Percentiles rank a stretch among this genome's conserved stretches.
Conservation (phyloP, 1,140 invertebrate genomes). For the Papilio polytes region DNA sequence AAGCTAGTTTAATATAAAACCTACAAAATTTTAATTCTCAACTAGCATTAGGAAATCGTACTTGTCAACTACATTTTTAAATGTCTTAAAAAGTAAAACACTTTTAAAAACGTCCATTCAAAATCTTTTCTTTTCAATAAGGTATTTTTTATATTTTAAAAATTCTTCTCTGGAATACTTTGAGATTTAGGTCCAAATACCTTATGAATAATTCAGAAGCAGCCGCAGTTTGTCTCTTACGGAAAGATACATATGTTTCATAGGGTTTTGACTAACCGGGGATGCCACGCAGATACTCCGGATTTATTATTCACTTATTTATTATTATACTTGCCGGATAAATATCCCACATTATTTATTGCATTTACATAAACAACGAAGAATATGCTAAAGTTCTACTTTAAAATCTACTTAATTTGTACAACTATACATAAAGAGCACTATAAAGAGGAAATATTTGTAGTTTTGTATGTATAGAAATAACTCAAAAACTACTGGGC, state of each 20-base stretch:
- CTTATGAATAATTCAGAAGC: constrained; percentile 38
- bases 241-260: constrained; percentile 36
- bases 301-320: constrained; percentile 23
- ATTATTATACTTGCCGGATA: constrained; percentile 24
- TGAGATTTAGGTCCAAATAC: constrained; percentile 38
- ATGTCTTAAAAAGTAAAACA: neutral
- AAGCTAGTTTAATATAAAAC: too few species aligned
- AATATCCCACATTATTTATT: constrained; percentile 14
- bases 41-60: too few species aligned
- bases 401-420: neutral
- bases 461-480: too few species aligned
- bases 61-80: too few species aligned
- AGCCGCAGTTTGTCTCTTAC: constrained; percentile 36
- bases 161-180: constrained; percentile 25
- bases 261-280: constrained; percentile 33
- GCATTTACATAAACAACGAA: neutral
- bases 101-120: neutral
- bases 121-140: neutral
- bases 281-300: constrained; percentile 11
- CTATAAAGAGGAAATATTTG: too few species aligned
- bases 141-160: neutral
- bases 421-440: too few species aligned
- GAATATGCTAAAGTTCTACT: neutral
- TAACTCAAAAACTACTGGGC: too few species aligned
- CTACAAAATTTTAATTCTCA: too few species aligned